Evolutionary conservation across 2,797 vertebrate species (phyloP), one percentile per base, ranked within the genome.

Genomic region (Pseudochromis fuscus): DNA sequence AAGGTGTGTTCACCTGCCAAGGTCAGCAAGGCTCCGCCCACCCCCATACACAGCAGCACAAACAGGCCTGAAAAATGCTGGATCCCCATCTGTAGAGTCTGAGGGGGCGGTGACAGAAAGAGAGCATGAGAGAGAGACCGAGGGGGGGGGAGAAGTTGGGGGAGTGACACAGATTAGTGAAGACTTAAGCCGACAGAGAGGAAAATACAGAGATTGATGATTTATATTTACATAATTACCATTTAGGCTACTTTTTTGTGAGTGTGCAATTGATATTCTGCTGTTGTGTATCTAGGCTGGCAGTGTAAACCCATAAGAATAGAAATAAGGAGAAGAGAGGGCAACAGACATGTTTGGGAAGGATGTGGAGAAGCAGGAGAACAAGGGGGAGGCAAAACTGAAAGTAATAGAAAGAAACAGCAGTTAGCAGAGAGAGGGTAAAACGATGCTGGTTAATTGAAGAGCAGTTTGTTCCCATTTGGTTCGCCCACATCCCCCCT

Each of bases 71-170:
- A 98, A 87, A 98, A 97, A 86, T 98, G 97, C 88, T 95, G 94
- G 89, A 98, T 95, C 11, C 96, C 95, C 97, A 98, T 97, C 91
- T 98, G 97, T 5, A 98, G 92, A 4, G 96, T 97, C 96, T 98
- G 90, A 0, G 27, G 49, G 56, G 57, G 66, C 2, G 28, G 44
- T 1, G 61, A 27, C n/a, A 21, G 31, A 18, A 1, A 45, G 24
- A 8, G 5, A 51, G 33, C 18, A 27, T 19, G 25, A 61, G 18
- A 56, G 35, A 53, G 44, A 56, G n/a, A 35, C 50, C 40, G 37
- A 31, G 27, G 18, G 48, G 25, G 13, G 31, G 18, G 37, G 37
- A 52, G 62, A 23, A 53, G 53, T 37, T 35, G 60, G 51, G 33
- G 65, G 59, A 55, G 56, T 64, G 68, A 79, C 56, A 52, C 48